These are phyloP conservation scores for Drosophila rufa DNA, from an alignment of 1,140 invertebrate species.

Conservation along the genomic window DNA sequence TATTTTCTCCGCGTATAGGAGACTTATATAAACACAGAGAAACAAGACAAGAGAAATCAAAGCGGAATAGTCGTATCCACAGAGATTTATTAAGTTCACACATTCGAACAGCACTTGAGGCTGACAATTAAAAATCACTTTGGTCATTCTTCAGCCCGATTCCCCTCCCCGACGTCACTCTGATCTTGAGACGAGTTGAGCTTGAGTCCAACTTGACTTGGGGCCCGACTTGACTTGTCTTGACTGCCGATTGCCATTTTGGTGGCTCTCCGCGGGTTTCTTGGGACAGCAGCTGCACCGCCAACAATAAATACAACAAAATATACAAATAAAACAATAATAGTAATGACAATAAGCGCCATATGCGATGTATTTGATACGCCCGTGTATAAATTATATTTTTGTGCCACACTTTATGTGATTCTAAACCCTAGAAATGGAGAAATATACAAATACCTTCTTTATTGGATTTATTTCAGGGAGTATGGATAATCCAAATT, in stretches of 20 bases:
- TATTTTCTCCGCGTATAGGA: neutral
- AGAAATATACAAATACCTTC: neutral
- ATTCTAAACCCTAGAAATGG: neutral
- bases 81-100: constrained; percentile 81
- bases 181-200: neutral
- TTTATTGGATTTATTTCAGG: too few species aligned
- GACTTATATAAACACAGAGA: neutral
- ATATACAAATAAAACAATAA: constrained; percentile 18
- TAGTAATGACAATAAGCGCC: constrained; percentile 29
- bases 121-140: constrained; percentile 83
- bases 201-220: constrained; percentile 17
- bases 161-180: too few species aligned
- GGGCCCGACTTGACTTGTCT: constrained; percentile 43
- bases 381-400: constrained; percentile 42
- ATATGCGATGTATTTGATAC: constrained; percentile 44
- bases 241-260: constrained; percentile 68
- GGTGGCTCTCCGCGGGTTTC: constrained; percentile 25
- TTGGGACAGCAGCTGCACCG: constrained; percentile 26
- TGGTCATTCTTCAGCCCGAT: constrained; percentile 20
- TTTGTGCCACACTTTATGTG: constrained; percentile 12
- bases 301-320: neutral
- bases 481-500: too few species aligned
- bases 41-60: constrained; percentile 43
- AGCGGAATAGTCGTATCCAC: constrained; percentile 37
- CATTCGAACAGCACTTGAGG: constrained; percentile 78